Base-by-base conservation (phyloP, 2,113 vertebrate species). In the Percina caprodes region DNA sequence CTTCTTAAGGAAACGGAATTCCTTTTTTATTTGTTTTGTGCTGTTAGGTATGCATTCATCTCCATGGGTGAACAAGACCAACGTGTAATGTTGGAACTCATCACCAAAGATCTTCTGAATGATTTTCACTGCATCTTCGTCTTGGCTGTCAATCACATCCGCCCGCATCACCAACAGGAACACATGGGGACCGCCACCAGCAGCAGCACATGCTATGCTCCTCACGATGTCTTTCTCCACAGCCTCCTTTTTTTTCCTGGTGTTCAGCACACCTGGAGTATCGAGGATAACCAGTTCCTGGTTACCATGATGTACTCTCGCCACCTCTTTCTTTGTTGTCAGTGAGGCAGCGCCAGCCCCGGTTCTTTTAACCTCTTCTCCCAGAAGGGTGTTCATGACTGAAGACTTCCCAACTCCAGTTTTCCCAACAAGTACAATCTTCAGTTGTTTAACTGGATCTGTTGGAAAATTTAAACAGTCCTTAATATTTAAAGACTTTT, bases 261-360 rank as follows among this genome's bases (percentile, higher is more conserved):
- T 70, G 4, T 70, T 13, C n/a, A 70, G 16, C 68, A 70, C 0
- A 39, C 68, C 68, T 15, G 68, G 51, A 42, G 68, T 70, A 42
- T 70, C 51, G 10, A 56, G 12, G 4, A 70, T 5, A 11, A 9
- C 35, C 21, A 55, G 33, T 6, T 6, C 2, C 14, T 39, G 51
- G 2, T 5, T 33, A 23, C 24, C 1, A 10, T 3, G 24, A 3
- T 23, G 1, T 63, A 19, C 39, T 2, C 0, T 33, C 18, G 6
- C 23, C 23, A 4, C 26, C 14, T 19, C 1, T 2, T 33, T 23
- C 51, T 3, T 1, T 12, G 2, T 1, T 55, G 49, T 55, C 33
- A n/a, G 10, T 1, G 56, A 59, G 56, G 24, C 30, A 7, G 52
- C 0, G 0, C 9, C 2, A 39, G 2, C 6, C 9, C 8, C 9